Base-by-base conservation (phyloP, 1,140 invertebrate genomes). In the Bombyx mandarina region DNA sequence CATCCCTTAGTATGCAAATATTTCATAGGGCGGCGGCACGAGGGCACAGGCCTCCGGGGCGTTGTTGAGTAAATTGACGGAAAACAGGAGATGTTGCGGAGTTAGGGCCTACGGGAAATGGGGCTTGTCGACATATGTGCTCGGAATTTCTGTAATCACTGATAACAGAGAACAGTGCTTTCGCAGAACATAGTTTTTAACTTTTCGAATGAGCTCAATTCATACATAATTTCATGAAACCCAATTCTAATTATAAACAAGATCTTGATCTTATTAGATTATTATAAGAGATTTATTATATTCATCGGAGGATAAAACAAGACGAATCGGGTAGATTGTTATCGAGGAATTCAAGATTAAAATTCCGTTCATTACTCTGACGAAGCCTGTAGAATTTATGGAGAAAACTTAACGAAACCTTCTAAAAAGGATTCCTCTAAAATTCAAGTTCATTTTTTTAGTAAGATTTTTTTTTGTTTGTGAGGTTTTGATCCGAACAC, bases 281-380 rank as follows among this genome's bases (percentile, higher is more conserved):
- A 3, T 35, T 35, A 35, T 35, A 35, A 35, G 26, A 35, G 26
- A 35, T 35, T 35, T 35, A 35, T 35, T 35, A 35, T 35, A 35
- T 35, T 35, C 26, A 35, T 35, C 26, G 4, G 26, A 35, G 26
- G 26, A 35, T 47, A 54, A 52, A 60, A 57, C 58, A 56, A 58
- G 63, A 57, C 59, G 53, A 58, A 66, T 59, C 59, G 54, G 57
- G 52, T 49, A 60, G 57, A 64, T 45, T 61, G 10, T 58, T 55
- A 48, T 55, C 46, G 42, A 58, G 66, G 66, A 67, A 69, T 69
- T 55, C 50, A 63, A 65, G 62, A 73, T 73, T 71, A 67, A 73
- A 75, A 75, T 73, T 69, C 66, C 65, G 63, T 61, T 70, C 63
- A 64, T 70, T 69, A 65, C 70, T 68, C 69, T 60, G 58, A 18